Evolutionary conservation across 1,140 invertebrate genomes (phyloP).

Genomic region (Leptinotarsa texana): DNA sequence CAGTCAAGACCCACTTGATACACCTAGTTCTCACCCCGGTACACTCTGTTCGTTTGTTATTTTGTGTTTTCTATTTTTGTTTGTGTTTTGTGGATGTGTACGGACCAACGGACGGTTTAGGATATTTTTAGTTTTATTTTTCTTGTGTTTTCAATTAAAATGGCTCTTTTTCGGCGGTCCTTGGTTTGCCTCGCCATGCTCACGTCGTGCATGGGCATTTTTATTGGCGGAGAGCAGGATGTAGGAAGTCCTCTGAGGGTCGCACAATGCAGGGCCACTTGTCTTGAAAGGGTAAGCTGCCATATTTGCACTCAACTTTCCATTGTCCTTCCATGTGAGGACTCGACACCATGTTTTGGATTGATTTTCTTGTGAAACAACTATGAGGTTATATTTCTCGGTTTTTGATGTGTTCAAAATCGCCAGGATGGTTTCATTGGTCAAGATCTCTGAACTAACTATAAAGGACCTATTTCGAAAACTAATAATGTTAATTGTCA

Average conservation of each 20-base stretch:
- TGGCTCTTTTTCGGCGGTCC: constrained; percentile 44
- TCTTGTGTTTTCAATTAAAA: constrained; percentile 27
- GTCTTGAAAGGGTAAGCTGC: constrained; percentile 67
- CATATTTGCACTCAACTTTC: constrained; percentile 17
- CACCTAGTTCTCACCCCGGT: not conserved
- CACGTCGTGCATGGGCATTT: constrained; percentile 47
- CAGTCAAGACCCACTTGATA: not conserved
- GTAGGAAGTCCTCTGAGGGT: constrained; percentile 68
- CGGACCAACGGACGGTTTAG: not conserved
- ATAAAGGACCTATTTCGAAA: too few relatives aligned
- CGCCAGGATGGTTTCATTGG: too few relatives aligned
- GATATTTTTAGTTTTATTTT: constrained; percentile 20
- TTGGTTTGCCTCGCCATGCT: constrained; percentile 44
- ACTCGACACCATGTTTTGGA: not conserved
- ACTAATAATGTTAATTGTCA: too few relatives aligned
- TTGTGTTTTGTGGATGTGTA: constrained; percentile 33
- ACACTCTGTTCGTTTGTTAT: not conserved
- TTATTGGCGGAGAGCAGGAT: constrained; percentile 59
- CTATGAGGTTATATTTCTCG: too few relatives aligned
- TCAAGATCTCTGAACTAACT: too few relatives aligned
- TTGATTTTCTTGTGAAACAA: too few relatives aligned
- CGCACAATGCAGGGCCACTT: constrained; percentile 68
- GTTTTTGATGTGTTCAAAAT: too few relatives aligned
- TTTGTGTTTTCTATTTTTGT: constrained; percentile 25
- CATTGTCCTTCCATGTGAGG: constrained; percentile 1